Evolutionary conservation across 1,140 invertebrate species (phyloP), one percentile per base, ranked within the genome.

Genomic region (Zaprionus lachaisei): DNA sequence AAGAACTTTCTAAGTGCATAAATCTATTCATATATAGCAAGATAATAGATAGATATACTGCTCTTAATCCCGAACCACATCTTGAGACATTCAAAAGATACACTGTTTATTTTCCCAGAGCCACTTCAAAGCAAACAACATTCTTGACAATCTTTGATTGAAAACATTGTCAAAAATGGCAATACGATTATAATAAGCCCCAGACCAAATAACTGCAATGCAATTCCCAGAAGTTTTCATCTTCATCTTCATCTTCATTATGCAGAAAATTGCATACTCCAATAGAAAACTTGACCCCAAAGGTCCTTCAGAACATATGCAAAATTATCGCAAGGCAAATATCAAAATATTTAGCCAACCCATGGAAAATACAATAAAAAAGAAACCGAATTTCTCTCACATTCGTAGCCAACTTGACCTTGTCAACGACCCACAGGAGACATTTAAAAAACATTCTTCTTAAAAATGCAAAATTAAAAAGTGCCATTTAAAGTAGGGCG

Each of bases 401-500:
- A 74, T 71, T 55, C 15, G 15, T 58, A 38, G n/a, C 20, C 60
- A 70, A 78, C 75, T 80, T 80, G 78, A 80, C 78, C 78, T 80
- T 80, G 78, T 34, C 34, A 12, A 31, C 22, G 26, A 61, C 60
- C 68, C 54, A 34, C 41, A 47, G 31, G 47, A 12, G 9, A 72
- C 37, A 79, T 72, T 64, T 64, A 79, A 71, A 72, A 72, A 76
- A 71, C 51, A 72, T 74, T 60, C 41, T 47, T 62, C 41, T 54
- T 54, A 67, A 56, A 68, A 77, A 51, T 62, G 71, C 34, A 54
- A 61, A 71, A 66, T 66, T 44, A 60, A 80, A 69, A 73, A 70
- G 26, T 68, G 28, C 58, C 71, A 78, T 80, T 80, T 73, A 74
- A 80, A 80, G 62, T 78, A 78, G 71, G 47, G 65, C 78, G 20